Evolutionary conservation across 92 coral and sea anemone genomes (phyloP).

Genomic region (Palythoa heliodiscus): DNA sequence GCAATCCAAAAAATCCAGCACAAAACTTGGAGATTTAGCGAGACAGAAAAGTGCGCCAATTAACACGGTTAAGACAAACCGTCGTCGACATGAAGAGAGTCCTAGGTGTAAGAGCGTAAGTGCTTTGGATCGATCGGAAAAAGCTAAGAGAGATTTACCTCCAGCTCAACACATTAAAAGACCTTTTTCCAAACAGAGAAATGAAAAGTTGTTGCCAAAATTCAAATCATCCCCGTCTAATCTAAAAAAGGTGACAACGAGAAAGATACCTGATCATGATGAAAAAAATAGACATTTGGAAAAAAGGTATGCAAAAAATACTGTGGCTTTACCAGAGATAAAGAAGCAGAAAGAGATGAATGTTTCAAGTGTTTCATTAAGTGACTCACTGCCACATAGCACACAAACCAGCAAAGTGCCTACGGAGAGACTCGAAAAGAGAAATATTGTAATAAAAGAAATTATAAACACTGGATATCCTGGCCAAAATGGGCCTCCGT

Average conservation of each 20-base stretch:
- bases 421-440: conserved; percentile 60
- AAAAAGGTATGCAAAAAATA: not conserved
- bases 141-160: not conserved
- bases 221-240: not conserved
- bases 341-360: not conserved
- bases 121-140: not conserved
- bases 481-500: conserved; percentile 66
- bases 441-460: conserved; percentile 77
- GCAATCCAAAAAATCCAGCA: not conserved
- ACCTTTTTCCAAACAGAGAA: conserved; percentile 4
- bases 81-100: not conserved
- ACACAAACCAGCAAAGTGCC: conserved; percentile 8
- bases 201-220: not conserved
- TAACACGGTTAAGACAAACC: not conserved
- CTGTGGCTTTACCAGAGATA: not conserved
- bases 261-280: not conserved
- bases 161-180: not conserved
- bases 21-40: not conserved
- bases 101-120: conserved; percentile 14
- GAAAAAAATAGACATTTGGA: not conserved
- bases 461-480: conserved; percentile 91
- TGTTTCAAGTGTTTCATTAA: not conserved
- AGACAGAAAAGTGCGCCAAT: conserved; percentile 35
- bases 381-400: not conserved
- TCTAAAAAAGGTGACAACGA: not conserved